phyloP scores from a whole-genome alignment of 2,113 vertebrate species.

The Actinemys pallida region DNA sequence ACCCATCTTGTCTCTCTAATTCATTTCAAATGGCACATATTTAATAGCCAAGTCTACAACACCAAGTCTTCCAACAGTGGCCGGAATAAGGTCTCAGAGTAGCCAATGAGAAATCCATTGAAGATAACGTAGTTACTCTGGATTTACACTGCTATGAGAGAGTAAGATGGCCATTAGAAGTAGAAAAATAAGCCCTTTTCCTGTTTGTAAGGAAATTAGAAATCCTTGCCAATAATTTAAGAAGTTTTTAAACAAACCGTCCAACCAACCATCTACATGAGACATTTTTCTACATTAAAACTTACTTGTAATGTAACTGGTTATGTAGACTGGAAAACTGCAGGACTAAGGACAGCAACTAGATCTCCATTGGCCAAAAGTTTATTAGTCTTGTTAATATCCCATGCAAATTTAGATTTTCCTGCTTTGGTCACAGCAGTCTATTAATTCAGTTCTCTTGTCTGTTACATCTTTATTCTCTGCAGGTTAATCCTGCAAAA shows the following conservation, averaged over 20 bases:
- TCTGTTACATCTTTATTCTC: constrained; percentile 83
- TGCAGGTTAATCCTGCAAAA: constrained; percentile 85
- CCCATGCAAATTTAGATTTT: constrained; percentile 77
- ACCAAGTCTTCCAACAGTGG: neutral
- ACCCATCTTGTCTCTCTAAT: neutral
- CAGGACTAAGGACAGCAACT: neutral
- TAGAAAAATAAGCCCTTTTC: neutral
- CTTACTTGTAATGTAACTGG: rapidly evolving
- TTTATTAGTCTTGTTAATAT: constrained; percentile 68
- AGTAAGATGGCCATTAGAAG: neutral
- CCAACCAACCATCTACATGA: neutral
- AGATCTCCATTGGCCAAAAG: constrained; percentile 14
- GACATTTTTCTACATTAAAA: neutral
- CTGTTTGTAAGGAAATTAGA: rapidly evolving
- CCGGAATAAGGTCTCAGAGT: rapidly evolving
- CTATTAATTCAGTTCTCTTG: constrained; percentile 83
- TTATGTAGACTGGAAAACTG: neutral
- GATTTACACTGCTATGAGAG: neutral
- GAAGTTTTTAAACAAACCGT: neutral
- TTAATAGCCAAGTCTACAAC: neutral
- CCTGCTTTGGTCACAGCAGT: constrained; percentile 74
- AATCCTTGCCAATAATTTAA: constrained; percentile 3
- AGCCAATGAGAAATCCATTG: constrained; percentile 20
- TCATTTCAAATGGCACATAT: neutral
- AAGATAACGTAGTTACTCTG: constrained; percentile 13